Evolutionary conservation across 2,113 vertebrate genomes (phyloP).

Genomic region (Ciconia stormi): DNA sequence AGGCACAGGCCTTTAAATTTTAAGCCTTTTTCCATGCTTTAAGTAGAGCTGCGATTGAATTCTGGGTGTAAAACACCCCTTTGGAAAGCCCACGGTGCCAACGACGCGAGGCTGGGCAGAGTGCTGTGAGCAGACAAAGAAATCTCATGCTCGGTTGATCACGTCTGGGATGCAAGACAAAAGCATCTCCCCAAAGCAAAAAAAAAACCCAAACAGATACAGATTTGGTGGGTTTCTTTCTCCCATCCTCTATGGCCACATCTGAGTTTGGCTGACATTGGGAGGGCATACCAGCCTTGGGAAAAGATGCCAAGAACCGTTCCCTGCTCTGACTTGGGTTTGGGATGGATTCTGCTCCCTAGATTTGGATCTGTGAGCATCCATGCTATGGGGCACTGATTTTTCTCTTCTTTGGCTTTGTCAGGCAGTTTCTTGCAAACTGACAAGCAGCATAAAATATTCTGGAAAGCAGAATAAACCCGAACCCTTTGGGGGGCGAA

Average conservation of each 20-base stretch:
- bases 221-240: neutral
- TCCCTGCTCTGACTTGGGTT: neutral
- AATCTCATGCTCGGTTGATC: neutral
- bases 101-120: neutral
- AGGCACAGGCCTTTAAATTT: neutral
- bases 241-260: neutral
- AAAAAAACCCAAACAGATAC: neutral
- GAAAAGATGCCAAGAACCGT: neutral
- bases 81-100: neutral
- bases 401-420: neutral
- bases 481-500: accelerated
- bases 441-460: neutral
- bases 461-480: neutral
- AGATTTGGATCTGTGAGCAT: neutral
- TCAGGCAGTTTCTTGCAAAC: neutral
- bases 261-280: neutral
- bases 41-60: neutral
- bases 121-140: neutral
- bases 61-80: neutral
- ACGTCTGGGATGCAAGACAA: neutral
- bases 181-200: neutral
- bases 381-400: neutral
- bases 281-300: neutral
- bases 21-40: neutral
- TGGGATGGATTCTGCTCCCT: neutral